Evolutionary conservation across 2,888 invertebrate genomes (phyloP).

Genomic region (Rhorus exstirpatorius): DNA sequence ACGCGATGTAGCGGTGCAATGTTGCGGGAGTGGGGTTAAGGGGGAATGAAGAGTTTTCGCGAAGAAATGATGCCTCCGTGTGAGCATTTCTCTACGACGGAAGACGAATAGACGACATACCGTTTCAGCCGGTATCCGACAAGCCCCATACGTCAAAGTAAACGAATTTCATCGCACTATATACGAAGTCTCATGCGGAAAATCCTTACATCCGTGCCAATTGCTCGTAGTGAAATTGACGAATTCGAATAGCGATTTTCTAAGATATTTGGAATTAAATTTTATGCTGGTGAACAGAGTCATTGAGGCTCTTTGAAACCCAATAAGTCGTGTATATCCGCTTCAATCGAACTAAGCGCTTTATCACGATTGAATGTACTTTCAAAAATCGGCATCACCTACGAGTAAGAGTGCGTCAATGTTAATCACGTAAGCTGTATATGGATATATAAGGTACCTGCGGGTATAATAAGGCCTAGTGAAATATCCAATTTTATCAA

Average conservation of each 20-base stretch:
- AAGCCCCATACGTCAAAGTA: conserved; percentile 82
- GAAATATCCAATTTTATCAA: too few relatives aligned
- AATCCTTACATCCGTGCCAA: conserved; percentile 41
- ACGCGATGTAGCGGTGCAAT: conserved; percentile 76
- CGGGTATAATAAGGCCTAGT: too few relatives aligned
- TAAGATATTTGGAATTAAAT: too few relatives aligned
- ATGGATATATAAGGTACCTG: too few relatives aligned
- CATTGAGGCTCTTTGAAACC: too few relatives aligned
- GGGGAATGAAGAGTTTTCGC: conserved; percentile 78
- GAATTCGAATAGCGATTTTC: not conserved
- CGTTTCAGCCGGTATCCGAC: conserved; percentile 79
- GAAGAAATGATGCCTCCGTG: conserved; percentile 73
- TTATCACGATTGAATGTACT: too few relatives aligned
- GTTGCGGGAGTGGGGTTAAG: conserved; percentile 72
- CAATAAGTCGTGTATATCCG: too few relatives aligned
- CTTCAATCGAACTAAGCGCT: too few relatives aligned
- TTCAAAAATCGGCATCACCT: too few relatives aligned
- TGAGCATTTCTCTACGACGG: conserved; percentile 73
- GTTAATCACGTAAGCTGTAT: too few relatives aligned
- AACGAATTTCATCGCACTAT: conserved; percentile 51
- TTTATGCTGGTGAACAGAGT: too few relatives aligned
- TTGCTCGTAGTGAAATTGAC: conserved; percentile 16
- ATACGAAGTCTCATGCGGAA: conserved; percentile 30
- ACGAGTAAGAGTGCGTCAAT: too few relatives aligned
- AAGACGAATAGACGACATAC: conserved; percentile 85